These are phyloP conservation scores for Eupithecia vulgata DNA, from an alignment of 2,888 invertebrate species.

Conservation along the genomic window DNA sequence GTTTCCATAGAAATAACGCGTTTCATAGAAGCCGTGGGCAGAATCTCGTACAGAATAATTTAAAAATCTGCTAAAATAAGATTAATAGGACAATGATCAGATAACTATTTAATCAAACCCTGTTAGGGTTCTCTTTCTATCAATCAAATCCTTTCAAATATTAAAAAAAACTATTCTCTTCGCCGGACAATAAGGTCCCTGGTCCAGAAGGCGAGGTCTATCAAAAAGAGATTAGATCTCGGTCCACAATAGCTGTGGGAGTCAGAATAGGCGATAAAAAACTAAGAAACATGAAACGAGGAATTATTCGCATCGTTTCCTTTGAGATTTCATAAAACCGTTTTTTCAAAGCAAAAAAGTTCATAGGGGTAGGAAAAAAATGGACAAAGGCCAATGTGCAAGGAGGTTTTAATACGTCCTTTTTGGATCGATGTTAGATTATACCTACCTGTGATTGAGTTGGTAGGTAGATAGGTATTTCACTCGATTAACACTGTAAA, in stretches of 20 bases:
- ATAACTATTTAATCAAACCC: constrained; percentile 35
- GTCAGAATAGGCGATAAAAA: constrained; percentile 70
- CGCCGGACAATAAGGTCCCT: constrained; percentile 72
- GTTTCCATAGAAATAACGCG: too few relatives aligned
- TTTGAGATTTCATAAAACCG: constrained; percentile 79
- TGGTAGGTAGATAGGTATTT: not conserved
- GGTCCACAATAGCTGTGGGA: constrained; percentile 76
- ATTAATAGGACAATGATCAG: constrained; percentile 27
- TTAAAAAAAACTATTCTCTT: constrained; percentile 53
- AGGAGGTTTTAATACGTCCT: constrained; percentile 70
- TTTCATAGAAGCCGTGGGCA: too few relatives aligned
- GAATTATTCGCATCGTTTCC: constrained; percentile 84
- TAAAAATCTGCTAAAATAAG: not conserved
- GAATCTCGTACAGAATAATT: too few relatives aligned
- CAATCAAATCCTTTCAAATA: constrained; percentile 73
- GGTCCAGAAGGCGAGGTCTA: constrained; percentile 77
- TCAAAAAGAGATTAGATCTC: constrained; percentile 82
- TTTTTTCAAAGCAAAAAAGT: constrained; percentile 81
- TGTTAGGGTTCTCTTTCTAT: constrained; percentile 47
- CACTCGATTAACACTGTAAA: not conserved
- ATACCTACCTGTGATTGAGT: constrained; percentile 41
- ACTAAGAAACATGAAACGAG: constrained; percentile 80
- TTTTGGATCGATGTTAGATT: constrained; percentile 69
- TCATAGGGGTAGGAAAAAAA: constrained; percentile 76
- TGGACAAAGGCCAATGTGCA: constrained; percentile 78